Evolutionary conservation across 2,888 invertebrate genomes (phyloP).

Genomic region (Mayetiola destructor): DNA sequence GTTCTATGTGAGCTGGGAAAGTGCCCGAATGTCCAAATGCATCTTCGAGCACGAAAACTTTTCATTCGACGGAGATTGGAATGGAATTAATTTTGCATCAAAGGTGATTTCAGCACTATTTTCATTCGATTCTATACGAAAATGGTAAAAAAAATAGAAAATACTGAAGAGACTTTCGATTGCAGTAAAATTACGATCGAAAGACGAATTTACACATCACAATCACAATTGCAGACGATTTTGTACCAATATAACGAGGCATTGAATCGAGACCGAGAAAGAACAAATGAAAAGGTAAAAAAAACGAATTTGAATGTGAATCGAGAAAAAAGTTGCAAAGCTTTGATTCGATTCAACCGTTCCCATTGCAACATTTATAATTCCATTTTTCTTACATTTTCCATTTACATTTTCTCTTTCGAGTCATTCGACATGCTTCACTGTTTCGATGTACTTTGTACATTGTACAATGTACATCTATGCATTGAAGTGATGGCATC

Average conservation of each 20-base stretch:
- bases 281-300: neutral
- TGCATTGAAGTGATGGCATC: constrained; percentile 2
- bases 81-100: constrained; percentile 2
- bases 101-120: too few relatives aligned
- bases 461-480: neutral
- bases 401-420: too few relatives aligned
- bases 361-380: neutral
- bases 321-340: neutral
- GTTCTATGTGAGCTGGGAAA: too few relatives aligned
- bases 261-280: too few relatives aligned
- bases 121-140: neutral
- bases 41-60: too few relatives aligned
- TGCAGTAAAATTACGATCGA: neutral
- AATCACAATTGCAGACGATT: constrained; percentile 4
- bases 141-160: neutral
- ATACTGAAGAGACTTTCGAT: neutral
- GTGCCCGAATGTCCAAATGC: too few relatives aligned
- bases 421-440: too few relatives aligned
- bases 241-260: too few relatives aligned
- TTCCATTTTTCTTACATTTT: neutral
- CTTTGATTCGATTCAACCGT: constrained; percentile 5
- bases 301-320: constrained; percentile 1
- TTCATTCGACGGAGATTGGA: too few relatives aligned
- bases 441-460: too few relatives aligned
- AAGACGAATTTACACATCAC: constrained; percentile 2